Conservation (phyloP, 2,888 invertebrate species). For the Girardia tigrina region DNA sequence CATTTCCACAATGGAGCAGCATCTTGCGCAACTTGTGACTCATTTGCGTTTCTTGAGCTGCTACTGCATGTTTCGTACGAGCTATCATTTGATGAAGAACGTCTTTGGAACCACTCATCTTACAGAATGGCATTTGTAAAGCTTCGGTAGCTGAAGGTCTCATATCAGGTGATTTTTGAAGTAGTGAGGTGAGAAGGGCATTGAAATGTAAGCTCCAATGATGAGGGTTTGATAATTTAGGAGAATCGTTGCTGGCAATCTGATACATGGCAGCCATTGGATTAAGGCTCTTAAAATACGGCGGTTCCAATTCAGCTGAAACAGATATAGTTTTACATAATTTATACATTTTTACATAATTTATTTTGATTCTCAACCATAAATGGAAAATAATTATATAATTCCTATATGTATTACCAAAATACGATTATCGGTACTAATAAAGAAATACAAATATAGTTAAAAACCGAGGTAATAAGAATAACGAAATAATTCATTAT, state of each 20-base stretch:
- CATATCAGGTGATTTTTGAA: neutral
- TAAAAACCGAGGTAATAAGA: too few species aligned
- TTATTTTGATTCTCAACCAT: too few species aligned
- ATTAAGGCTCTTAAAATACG: conserved; percentile 93
- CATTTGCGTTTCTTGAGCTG: neutral
- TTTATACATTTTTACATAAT: too few species aligned
- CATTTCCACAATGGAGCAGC: neutral
- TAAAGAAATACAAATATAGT: too few species aligned
- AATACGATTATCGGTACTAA: too few species aligned
- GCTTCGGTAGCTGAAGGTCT: neutral
- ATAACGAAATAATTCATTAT: too few species aligned
- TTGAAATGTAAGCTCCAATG: neutral
- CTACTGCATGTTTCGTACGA: neutral
- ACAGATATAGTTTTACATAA: too few species aligned
- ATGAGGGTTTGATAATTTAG: conserved; percentile 57
- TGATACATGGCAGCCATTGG: conserved; percentile 99
- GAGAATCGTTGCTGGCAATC: conserved; percentile 97
- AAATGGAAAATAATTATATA: too few species aligned
- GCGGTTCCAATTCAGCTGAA: conserved; percentile 76
- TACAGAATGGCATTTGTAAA: neutral
- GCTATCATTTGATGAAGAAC: neutral
- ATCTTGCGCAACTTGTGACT: neutral
- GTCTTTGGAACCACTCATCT: neutral
- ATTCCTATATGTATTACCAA: too few species aligned
- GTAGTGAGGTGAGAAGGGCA: neutral